These are phyloP conservation scores for Lonchura striata DNA, from an alignment of 2,113 vertebrate species.

Conservation along the genomic window DNA sequence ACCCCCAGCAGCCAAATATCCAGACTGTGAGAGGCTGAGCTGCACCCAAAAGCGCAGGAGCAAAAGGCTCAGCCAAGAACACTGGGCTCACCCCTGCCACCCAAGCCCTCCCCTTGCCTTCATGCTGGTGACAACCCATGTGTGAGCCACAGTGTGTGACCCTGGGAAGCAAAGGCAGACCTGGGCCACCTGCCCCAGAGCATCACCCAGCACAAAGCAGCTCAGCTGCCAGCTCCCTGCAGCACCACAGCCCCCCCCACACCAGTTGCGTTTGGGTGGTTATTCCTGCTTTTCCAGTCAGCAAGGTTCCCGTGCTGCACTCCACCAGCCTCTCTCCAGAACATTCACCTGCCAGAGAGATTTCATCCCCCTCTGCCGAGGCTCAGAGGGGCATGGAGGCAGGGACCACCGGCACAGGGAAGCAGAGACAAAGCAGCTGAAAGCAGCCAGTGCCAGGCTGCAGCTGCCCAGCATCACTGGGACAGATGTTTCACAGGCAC, in stretches of 20 bases:
- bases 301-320: accelerated
- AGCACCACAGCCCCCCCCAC: neutral
- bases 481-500: neutral
- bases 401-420: neutral
- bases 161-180: neutral
- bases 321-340: neutral
- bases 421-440: neutral
- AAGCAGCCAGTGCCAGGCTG: neutral
- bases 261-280: neutral
- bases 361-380: accelerated
- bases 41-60: neutral
- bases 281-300: conserved; percentile 55
- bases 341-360: neutral
- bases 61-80: neutral
- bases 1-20: neutral
- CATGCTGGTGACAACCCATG: accelerated
- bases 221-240: neutral
- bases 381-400: neutral
- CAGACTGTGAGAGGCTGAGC: neutral
- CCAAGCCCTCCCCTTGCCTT: neutral
- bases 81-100: neutral
- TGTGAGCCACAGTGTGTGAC: accelerated
- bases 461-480: neutral
- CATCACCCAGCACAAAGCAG: neutral
- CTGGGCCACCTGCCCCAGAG: neutral